A percentile compares a stretch with the other conserved stretches of the same genome.
Evolutionary conservation across 2,797 vertebrate species (phyloP).

Genomic region (Megaceryle alcyon): DNA sequence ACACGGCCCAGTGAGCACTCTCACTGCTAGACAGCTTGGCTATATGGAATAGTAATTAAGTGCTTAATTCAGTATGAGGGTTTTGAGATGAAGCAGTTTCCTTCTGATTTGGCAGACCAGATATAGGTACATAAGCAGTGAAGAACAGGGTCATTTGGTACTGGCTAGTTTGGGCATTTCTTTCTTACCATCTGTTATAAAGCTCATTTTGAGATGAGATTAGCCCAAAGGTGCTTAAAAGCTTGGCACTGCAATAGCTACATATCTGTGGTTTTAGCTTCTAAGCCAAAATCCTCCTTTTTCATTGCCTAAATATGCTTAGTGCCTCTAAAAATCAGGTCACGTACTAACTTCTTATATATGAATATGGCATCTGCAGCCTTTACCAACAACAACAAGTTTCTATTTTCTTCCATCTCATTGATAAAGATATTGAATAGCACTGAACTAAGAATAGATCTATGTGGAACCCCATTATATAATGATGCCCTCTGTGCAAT

Average conservation of each 20-base stretch:
- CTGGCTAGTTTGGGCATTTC: background rate
- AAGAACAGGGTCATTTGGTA: background rate
- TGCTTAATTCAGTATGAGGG: background rate
- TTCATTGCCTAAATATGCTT: constrained; percentile 56
- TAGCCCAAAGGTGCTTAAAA: constrained; percentile 41
- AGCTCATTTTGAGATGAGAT: background rate
- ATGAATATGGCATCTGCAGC: constrained; percentile 74
- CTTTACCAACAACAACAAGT: constrained; percentile 72
- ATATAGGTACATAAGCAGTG: background rate
- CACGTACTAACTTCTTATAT: constrained; percentile 69
- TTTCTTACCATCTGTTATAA: background rate
- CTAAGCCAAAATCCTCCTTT: constrained; percentile 55
- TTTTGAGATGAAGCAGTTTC: background rate
- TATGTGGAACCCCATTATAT: constrained; percentile 68
- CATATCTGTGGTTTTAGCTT: constrained; percentile 36
- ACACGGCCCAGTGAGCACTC: background rate
- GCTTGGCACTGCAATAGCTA: background rate
- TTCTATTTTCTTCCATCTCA: constrained; percentile 74
- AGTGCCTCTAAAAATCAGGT: constrained; percentile 60
- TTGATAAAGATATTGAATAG: constrained; percentile 74
- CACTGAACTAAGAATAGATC: constrained; percentile 63
- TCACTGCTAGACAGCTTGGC: background rate
- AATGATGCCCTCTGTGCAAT: constrained; percentile 67
- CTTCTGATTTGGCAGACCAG: background rate
- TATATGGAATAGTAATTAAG: background rate